A percentile compares a stretch with the other conserved stretches of the same genome.
Evolutionary conservation across 2,113 vertebrate species (phyloP).

Genomic region (Petaurus breviceps): DNA sequence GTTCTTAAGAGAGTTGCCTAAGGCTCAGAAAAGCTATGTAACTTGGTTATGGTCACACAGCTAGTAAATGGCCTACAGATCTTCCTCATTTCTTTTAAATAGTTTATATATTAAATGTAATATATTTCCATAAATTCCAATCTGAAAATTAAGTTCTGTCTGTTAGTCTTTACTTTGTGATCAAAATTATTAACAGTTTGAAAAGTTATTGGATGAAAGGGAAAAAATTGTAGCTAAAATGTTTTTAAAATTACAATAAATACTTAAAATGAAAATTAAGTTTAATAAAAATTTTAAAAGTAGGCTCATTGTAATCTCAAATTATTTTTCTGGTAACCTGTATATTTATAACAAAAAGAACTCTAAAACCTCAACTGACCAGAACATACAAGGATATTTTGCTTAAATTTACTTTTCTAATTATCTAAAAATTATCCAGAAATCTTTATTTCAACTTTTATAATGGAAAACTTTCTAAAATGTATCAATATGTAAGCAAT

Average conservation of each 20-base stretch:
- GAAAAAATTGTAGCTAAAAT: neutral
- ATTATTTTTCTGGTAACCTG: slow-evolving; percentile 38
- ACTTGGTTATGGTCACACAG: too few species aligned
- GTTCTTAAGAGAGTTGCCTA: neutral
- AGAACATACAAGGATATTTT: too few species aligned
- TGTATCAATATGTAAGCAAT: neutral
- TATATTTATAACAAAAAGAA: neutral
- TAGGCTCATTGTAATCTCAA: slow-evolving; percentile 7
- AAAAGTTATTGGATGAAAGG: slow-evolving; percentile 40
- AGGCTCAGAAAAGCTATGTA: too few species aligned
- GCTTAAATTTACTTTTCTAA: neutral
- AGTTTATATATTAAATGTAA: slow-evolving; percentile 1
- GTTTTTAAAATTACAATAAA: slow-evolving; percentile 34
- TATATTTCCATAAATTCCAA: neutral
- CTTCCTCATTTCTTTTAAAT: too few species aligned
- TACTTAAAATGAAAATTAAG: slow-evolving; percentile 38
- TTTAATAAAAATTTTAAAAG: neutral
- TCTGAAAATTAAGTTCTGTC: neutral
- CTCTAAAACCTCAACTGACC: neutral
- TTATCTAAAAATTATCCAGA: neutral
- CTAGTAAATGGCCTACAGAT: too few species aligned
- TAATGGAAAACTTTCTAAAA: neutral
- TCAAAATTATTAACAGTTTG: slow-evolving; percentile 19
- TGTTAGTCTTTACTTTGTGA: neutral
- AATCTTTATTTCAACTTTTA: neutral